phyloP scores from a whole-genome alignment of 2,888 invertebrate species.

The Hypena proboscidalis region DNA sequence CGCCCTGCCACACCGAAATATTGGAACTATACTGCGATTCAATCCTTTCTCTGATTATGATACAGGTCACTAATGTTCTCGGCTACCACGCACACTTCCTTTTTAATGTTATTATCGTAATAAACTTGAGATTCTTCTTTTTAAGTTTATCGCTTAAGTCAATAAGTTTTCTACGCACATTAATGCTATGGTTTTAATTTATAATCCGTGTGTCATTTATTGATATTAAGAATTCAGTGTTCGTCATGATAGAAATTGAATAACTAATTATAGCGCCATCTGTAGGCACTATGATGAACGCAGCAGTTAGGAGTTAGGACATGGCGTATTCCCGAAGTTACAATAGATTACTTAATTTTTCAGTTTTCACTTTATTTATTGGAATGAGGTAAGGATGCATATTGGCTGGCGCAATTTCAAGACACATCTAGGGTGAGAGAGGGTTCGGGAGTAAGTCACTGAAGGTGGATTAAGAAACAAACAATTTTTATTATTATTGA shows the following conservation, averaged over 20 bases:
- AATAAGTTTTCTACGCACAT: neutral
- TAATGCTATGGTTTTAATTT: neutral
- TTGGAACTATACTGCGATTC: slow-evolving; percentile 71
- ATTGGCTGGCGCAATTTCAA: too few relatives aligned
- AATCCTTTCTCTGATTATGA: slow-evolving; percentile 67
- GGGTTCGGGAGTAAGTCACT: too few relatives aligned
- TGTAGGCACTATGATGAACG: slow-evolving; percentile 17
- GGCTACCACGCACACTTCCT: slow-evolving; percentile 30
- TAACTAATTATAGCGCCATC: slow-evolving; percentile 29
- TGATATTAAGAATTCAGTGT: neutral
- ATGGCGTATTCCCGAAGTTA: neutral
- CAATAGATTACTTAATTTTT: too few relatives aligned
- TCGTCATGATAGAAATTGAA: slow-evolving; percentile 12
- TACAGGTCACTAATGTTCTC: slow-evolving; percentile 53
- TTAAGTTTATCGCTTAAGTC: neutral
- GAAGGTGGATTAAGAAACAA: too few relatives aligned
- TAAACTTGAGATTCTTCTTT: neutral
- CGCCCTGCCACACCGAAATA: slow-evolving; percentile 80
- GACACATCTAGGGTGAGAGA: too few relatives aligned
- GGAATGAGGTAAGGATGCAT: too few relatives aligned
- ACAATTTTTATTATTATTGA: too few relatives aligned
- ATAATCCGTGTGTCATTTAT: slow-evolving; percentile 1
- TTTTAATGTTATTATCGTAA: slow-evolving; percentile 26
- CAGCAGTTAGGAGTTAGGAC: slow-evolving; percentile 11
- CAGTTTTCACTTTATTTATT: too few relatives aligned